Conservation (phyloP, 2,113 vertebrate genomes). For the Circaetus cinerascens region DNA sequence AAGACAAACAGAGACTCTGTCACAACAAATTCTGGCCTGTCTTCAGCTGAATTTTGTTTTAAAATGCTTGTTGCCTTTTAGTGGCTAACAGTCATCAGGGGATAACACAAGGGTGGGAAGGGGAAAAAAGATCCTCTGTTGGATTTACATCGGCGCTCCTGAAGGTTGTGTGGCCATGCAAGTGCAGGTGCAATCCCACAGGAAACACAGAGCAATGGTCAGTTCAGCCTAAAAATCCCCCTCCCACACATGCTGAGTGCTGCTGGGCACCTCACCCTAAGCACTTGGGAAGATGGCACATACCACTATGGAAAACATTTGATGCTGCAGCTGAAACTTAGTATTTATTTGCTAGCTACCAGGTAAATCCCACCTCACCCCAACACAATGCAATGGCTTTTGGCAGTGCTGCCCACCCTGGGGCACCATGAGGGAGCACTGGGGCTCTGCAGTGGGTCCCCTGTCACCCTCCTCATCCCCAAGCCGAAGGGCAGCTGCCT, state of each 20-base stretch:
- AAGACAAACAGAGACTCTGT: background rate
- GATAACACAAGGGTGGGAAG: background rate
- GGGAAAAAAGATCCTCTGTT: background rate
- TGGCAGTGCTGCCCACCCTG: background rate
- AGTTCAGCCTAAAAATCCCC: background rate
- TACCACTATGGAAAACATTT: background rate
- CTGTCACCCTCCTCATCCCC: background rate
- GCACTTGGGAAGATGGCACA: background rate
- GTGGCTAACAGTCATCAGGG: background rate
- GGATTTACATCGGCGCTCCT: background rate
- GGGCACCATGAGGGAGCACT: background rate
- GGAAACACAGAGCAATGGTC: background rate
- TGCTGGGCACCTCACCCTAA: background rate
- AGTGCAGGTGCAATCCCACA: background rate
- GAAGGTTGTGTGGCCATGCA: background rate
- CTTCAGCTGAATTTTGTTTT: background rate
- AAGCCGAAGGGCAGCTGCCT: background rate
- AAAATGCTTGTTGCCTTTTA: background rate
- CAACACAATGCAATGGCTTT: background rate
- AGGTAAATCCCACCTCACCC: background rate
- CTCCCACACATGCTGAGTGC: background rate
- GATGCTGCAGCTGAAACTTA: background rate
- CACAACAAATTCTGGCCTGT: background rate
- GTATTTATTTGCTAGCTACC: background rate
- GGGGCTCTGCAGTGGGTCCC: background rate